Base-by-base conservation (phyloP, 2,888 invertebrate species). In the Alcis repandata region DNA sequence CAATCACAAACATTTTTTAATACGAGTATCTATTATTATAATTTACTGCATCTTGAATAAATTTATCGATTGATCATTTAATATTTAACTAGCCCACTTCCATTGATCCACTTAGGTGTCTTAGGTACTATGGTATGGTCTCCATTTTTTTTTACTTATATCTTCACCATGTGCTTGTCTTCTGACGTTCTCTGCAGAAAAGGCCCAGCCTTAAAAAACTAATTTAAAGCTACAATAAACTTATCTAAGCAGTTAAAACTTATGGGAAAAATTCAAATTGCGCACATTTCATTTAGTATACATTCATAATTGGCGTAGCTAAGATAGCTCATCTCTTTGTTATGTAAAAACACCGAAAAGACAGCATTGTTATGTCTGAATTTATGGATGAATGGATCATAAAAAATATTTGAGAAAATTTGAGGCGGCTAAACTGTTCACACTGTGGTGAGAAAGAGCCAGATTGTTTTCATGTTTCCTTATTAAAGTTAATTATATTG, bases 331-430 rank as follows among this genome's bases (percentile, higher is more conserved):
- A 65, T 65, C 48, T 69, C 65, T 69, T 67, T 61, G 68, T 59
- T 71, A 71, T 69, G 69, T 68, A 70, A 73, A 65, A 66, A 66
- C 60, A 67, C 63, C 65, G 41, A 61, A 64, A 61, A 68, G 68
- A 67, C 68, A 66, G 61, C 68, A 71, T 71, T 69, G 77, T 80
- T 79, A 68, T 71, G 75, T 73, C 62, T 66, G 17, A 36, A 77
- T 77, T 79, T 76, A 76, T 78, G 63, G 69, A 64, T 80, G 73
- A 79, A 80, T 79, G 61, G 73, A 60, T 66, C 58, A 15, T 72
- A 70, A 70, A 68, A 68, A 46, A 60, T 64, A 67, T 67, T 63
- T 62, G 58, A 45, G 61, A 63, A 63, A 32, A n/a, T 62, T 53
- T 51, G 15, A 27, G 27, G 19, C 17, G 27, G 17, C 41, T 17